These are phyloP conservation scores for Pyrgus malvae DNA, from an alignment of 2,888 invertebrate genomes.

Conservation along the genomic window DNA sequence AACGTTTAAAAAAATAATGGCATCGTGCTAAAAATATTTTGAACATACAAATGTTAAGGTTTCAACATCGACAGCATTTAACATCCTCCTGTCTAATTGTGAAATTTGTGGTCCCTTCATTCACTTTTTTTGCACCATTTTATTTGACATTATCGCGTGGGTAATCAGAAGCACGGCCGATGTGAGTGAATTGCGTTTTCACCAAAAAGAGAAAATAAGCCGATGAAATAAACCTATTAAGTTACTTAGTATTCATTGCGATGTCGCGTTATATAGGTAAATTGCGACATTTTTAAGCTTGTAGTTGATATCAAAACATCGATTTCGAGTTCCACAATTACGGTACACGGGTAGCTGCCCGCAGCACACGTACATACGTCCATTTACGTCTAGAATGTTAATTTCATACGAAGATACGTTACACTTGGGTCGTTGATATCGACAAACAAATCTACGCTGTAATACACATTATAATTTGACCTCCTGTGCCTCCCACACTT, in stretches of 20 bases:
- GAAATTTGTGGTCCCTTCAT: neutral
- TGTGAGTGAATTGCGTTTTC: conserved; percentile 18
- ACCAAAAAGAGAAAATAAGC: conserved; percentile 24
- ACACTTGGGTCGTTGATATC: conserved; percentile 60
- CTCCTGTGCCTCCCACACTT: conserved; percentile 45
- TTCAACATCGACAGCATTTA: too few species aligned
- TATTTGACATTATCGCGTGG: conserved; percentile 10
- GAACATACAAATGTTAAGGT: too few species aligned
- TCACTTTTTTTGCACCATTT: conserved; percentile 8
- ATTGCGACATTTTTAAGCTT: conserved; percentile 40
- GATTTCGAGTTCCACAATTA: conserved; percentile 39
- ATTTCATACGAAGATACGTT: conserved; percentile 51
- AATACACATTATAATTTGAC: conserved; percentile 49
- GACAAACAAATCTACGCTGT: conserved; percentile 50
- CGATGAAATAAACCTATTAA: conserved; percentile 20
- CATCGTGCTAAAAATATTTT: too few species aligned
- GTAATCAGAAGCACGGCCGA: conserved; percentile 10
- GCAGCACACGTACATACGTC: conserved; percentile 64
- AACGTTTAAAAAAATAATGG: too few species aligned
- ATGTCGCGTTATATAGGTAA: conserved; percentile 34
- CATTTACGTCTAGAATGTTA: conserved; percentile 70
- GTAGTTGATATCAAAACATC: conserved; percentile 43
- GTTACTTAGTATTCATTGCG: conserved; percentile 22
- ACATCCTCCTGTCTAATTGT: neutral
- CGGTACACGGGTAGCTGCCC: conserved; percentile 49